phyloP scores from a whole-genome alignment of 2,113 vertebrate genomes.

The Meriones unguiculatus region DNA sequence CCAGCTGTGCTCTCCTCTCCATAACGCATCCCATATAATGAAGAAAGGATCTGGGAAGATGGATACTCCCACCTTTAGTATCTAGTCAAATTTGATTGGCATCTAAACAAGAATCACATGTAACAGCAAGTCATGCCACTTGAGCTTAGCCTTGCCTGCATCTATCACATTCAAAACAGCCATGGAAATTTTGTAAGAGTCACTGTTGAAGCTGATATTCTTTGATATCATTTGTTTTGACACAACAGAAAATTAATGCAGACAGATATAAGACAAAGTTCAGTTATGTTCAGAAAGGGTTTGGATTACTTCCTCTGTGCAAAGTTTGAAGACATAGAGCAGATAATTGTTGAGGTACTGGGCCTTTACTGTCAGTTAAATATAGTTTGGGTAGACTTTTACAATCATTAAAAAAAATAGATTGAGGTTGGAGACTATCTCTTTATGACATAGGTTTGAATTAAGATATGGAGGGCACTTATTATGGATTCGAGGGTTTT shows the following conservation, averaged over 20 bases:
- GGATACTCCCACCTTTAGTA: neutral
- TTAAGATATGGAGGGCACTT: neutral
- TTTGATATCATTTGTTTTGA: neutral
- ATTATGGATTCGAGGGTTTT: neutral
- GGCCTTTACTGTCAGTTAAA: no score
- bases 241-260: neutral
- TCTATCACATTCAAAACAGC: neutral
- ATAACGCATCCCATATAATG: rapidly evolving
- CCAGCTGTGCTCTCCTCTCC: neutral
- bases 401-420: neutral
- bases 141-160: neutral
- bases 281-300: neutral
- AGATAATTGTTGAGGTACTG: neutral
- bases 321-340: no score
- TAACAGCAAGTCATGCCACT: neutral
- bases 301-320: neutral
- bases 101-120: neutral
- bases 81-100: neutral
- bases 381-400: no score
- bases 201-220: neutral
- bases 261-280: neutral
- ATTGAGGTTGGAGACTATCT: neutral
- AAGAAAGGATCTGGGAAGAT: neutral
- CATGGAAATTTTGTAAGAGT: neutral
- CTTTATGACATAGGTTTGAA: neutral